These are phyloP conservation scores for Heteronetta atricapilla DNA, from an alignment of 2,113 vertebrate genomes.

Conservation along the genomic window DNA sequence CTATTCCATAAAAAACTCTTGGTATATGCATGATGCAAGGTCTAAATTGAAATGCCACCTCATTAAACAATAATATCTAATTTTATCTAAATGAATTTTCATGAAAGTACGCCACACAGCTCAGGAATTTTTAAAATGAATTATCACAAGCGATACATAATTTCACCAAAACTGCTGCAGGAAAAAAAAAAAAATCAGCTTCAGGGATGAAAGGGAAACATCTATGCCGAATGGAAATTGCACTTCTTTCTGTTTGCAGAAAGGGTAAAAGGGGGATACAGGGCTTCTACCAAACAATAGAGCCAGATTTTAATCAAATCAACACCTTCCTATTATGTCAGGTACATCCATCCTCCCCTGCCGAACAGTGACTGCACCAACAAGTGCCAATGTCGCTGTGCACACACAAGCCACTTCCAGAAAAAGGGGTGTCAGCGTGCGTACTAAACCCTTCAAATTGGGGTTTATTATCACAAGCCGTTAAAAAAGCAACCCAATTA, in stretches of 20 bases:
- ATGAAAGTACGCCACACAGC: conserved; percentile 86
- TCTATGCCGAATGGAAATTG: conserved; percentile 71
- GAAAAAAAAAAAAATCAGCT: conserved; percentile 71
- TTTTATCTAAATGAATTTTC: conserved; percentile 91
- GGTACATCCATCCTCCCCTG: conserved; percentile 2
- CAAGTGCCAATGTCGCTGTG: accelerated
- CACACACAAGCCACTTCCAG: not conserved
- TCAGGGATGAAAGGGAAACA: conserved; percentile 77
- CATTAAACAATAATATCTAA: conserved; percentile 91
- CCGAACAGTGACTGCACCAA: not conserved
- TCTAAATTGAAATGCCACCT: conserved; percentile 90
- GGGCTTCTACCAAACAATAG: conserved; percentile 30
- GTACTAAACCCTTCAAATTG: not conserved
- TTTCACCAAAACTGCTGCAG: conserved; percentile 81
- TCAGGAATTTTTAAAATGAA: conserved; percentile 89
- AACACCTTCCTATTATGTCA: conserved; percentile 28
- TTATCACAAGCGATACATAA: conserved; percentile 86
- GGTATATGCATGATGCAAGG: conserved; percentile 84
- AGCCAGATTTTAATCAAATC: conserved; percentile 60
- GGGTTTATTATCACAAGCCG: not conserved
- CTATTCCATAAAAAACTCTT: conserved; percentile 94
- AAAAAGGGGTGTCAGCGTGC: not conserved
- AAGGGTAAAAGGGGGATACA: conserved; percentile 19
- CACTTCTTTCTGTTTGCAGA: conserved; percentile 53
- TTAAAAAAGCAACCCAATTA: not conserved